Base-by-base conservation (phyloP, 2,888 invertebrate species). In the Agrotis segetum region DNA sequence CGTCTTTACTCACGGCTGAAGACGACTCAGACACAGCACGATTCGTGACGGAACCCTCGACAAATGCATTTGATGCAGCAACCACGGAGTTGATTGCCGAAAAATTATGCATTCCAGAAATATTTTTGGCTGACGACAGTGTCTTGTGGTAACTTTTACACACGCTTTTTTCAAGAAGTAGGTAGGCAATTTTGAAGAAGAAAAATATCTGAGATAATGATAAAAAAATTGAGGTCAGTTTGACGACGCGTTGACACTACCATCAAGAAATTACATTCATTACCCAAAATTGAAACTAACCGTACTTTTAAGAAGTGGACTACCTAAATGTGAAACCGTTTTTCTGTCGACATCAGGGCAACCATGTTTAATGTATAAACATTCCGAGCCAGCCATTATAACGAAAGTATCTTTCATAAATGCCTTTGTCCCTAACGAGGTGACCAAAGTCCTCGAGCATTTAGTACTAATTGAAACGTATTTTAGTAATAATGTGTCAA, bases 381-480 rank as follows among this genome's bases (percentile, higher is more conserved):
- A 78, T 67, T 63, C 53, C 24, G 9, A 29, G 4, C 6, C 16
- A 50, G 29, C 53, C 47, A 79, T 64, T 67, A 60, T 52, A 44
- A 61, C 46, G 55, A 71, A 79, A 76, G 55, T 59, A 34, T 63
- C 70, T 75, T 52, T 77, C 64, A 65, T 71, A 80, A 76, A 75
- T 59, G 70, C 74, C 72, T 79, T 82, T 82, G 69, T 77, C 66
- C 34, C 49, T 71, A 79, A 74, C 72, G 46, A 79, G 71, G 50
- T 70, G 56, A 56, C 71, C 62, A 70, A 79, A 61, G 73, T 74
- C 67, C 59, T 67, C 67, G 53, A 81, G 44, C 64, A 76, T 78
- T 83, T 67, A 74, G 65, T 66, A 65, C 78, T 84, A 84, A 84
- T 84, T 84, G 85, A 84, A 82, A 84, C 81, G 79, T 83, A 83